A percentile compares a stretch with the other conserved stretches of the same genome.
phyloP scores from a whole-genome alignment of 2,797 vertebrate species.

The Malurus leucopterus region DNA sequence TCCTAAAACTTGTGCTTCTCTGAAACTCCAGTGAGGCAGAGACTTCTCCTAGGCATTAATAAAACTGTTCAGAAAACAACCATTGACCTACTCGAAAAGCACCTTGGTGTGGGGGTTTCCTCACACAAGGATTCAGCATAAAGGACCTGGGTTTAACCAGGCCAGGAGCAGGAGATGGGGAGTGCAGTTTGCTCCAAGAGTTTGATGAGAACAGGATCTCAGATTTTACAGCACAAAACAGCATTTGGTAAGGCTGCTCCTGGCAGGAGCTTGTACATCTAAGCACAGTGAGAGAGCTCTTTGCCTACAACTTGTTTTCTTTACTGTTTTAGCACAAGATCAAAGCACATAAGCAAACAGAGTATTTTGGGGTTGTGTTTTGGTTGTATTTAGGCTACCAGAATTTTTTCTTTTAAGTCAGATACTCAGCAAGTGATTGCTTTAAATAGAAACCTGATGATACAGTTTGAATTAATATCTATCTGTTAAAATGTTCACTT shows the following conservation, averaged over 20 bases:
- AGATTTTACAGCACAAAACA: not conserved
- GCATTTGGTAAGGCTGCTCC: not conserved
- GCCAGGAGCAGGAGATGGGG: not conserved
- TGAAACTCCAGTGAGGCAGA: not conserved
- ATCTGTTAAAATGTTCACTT: not conserved
- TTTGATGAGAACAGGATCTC: not conserved
- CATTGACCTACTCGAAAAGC: not conserved
- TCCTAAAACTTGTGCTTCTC: not conserved
- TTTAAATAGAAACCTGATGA: not conserved
- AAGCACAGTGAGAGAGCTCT: not conserved
- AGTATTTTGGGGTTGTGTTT: not conserved
- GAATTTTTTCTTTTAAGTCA: not conserved
- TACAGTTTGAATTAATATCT: not conserved
- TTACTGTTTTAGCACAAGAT: slow-evolving; percentile 10
- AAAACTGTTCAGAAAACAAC: not conserved
- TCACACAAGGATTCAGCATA: not conserved
- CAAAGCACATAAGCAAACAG: slow-evolving; percentile 30
- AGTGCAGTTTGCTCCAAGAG: not conserved
- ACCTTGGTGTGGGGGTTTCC: not conserved
- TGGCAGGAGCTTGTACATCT: slow-evolving; percentile 29
- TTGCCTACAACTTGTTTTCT: slow-evolving; percentile 31
- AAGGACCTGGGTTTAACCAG: not conserved
- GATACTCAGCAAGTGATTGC: not conserved
- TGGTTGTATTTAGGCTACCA: not conserved
- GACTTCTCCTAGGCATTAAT: not conserved